phyloP scores from a whole-genome alignment of 2,797 vertebrate genomes.

The Bovichtus variegatus region DNA sequence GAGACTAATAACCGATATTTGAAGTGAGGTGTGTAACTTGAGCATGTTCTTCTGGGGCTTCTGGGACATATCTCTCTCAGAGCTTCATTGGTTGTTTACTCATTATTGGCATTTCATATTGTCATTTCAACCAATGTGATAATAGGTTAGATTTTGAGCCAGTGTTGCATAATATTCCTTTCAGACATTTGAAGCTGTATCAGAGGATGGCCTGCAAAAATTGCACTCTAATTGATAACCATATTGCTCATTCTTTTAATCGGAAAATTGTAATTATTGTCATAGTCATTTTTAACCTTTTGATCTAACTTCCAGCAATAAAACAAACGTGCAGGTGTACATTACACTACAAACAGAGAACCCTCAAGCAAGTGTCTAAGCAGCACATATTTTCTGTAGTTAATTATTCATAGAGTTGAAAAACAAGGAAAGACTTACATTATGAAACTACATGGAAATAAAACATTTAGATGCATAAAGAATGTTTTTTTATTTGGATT shows the following conservation, averaged over 20 bases:
- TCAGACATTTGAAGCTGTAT: background rate
- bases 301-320: background rate
- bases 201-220: background rate
- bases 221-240: background rate
- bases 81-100: background rate
- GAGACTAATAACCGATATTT: background rate
- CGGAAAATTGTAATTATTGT: background rate
- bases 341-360: too few relatives aligned
- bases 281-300: background rate
- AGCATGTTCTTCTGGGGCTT: background rate
- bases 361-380: background rate
- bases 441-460: background rate
- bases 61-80: background rate
- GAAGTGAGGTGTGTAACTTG: background rate
- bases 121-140: background rate
- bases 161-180: background rate
- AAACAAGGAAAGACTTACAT: too few relatives aligned
- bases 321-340: background rate
- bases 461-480: background rate
- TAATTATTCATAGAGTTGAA: constrained; percentile 10
- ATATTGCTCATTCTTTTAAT: background rate
- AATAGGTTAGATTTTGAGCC: background rate
- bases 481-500: background rate
- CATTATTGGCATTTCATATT: background rate
- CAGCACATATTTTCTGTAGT: background rate